A percentile compares a stretch with the other conserved stretches of the same genome.
Conservation (phyloP, 92 coral and sea anemone genomes). For the Zoanthus sociatus region DNA sequence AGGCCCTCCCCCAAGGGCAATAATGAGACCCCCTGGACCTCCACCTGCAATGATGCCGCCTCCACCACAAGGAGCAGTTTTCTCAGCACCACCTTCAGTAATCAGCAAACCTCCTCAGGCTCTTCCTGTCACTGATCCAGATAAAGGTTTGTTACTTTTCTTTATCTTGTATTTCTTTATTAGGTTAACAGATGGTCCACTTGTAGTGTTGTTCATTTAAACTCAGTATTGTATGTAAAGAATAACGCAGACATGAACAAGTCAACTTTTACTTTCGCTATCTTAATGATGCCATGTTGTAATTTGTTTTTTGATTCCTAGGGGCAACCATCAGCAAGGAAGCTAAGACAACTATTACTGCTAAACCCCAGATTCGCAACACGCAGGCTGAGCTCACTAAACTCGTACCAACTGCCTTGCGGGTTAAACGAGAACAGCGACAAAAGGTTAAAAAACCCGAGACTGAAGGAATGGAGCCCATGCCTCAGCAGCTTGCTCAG, state of each 20-base stretch:
- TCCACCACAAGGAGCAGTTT: slow-evolving; percentile 91
- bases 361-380: slow-evolving; percentile 97
- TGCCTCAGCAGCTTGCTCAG: slow-evolving; percentile 69
- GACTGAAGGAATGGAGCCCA: slow-evolving; percentile 71
- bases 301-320: slow-evolving; percentile 20
- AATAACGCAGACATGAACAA: neutral
- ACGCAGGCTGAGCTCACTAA: slow-evolving; percentile 96
- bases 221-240: neutral
- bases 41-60: slow-evolving; percentile 90
- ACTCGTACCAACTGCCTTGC: slow-evolving; percentile 92
- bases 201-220: too few relatives aligned
- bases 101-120: slow-evolving; percentile 93
- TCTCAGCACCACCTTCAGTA: slow-evolving; percentile 98
- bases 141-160: slow-evolving; percentile 49
- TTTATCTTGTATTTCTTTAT: neutral
- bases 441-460: slow-evolving; percentile 68
- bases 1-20: slow-evolving; percentile 81
- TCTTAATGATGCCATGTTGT: neutral
- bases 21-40: slow-evolving; percentile 89
- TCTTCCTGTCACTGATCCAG: slow-evolving; percentile 62
- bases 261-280: neutral
- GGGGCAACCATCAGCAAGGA: slow-evolving; percentile 84
- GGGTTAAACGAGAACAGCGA: slow-evolving; percentile 88
- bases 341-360: slow-evolving; percentile 83
- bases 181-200: too few relatives aligned